Conservation (phyloP, 2,888 invertebrate species). For the Temnothorax rugatulus region DNA sequence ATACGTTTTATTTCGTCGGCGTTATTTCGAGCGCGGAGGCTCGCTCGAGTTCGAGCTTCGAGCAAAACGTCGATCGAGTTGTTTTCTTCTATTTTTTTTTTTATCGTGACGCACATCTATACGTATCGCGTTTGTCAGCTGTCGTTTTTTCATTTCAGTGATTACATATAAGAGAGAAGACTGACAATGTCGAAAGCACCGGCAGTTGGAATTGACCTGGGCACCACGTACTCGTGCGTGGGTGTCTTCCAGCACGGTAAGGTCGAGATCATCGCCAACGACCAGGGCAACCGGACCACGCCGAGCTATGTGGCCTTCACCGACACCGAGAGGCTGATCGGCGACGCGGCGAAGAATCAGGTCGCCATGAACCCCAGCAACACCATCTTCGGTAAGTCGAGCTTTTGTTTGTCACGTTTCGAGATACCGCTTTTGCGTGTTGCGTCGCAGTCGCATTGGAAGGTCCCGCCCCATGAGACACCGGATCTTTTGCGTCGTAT, state of each 20-base stretch:
- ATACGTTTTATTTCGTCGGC: neutral
- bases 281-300: conserved; percentile 95
- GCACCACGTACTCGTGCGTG: conserved; percentile 95
- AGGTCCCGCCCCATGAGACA: neutral
- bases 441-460: neutral
- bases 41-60: neutral
- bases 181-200: conserved; percentile 85
- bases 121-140: neutral
- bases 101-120: neutral
- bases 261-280: conserved; percentile 95
- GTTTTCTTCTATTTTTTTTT: neutral
- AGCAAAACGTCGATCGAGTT: neutral
- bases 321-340: conserved; percentile 93
- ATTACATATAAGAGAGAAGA: neutral
- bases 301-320: conserved; percentile 96
- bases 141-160: conserved; percentile 2
- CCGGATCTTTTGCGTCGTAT: neutral
- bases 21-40: neutral
- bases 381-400: conserved; percentile 92
- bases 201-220: conserved; percentile 93
- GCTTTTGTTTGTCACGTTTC: neutral
- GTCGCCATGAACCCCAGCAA: conserved; percentile 95
- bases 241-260: conserved; percentile 94
- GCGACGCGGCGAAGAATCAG: conserved; percentile 95
- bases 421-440: neutral